Conservation (phyloP, 2,113 vertebrate species). For the Spea bombifrons region DNA sequence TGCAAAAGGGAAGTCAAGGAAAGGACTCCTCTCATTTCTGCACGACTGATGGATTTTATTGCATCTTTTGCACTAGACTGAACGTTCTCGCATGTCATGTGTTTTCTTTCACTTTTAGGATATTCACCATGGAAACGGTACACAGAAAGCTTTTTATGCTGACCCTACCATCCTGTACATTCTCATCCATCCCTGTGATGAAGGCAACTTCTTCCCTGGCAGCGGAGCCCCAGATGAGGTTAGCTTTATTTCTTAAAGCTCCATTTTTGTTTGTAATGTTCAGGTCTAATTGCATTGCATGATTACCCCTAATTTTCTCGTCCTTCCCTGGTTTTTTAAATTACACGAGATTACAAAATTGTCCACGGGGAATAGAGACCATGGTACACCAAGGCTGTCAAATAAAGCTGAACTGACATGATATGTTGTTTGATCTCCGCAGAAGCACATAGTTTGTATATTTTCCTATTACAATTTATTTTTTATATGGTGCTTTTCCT, state of each 20-base stretch:
- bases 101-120: slow-evolving; percentile 87
- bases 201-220: slow-evolving; percentile 87
- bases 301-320: slow-evolving; percentile 83
- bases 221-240: slow-evolving; percentile 92
- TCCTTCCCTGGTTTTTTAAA: slow-evolving; percentile 80
- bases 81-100: slow-evolving; percentile 83
- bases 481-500: slow-evolving; percentile 53
- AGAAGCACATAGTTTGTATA: slow-evolving; percentile 63
- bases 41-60: neutral
- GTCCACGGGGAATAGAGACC: slow-evolving; percentile 65
- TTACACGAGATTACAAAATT: slow-evolving; percentile 79
- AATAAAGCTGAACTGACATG: slow-evolving; percentile 64
- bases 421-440: slow-evolving; percentile 75
- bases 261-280: slow-evolving; percentile 75
- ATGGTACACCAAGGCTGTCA: slow-evolving; percentile 73
- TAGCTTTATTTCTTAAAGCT: slow-evolving; percentile 88
- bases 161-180: slow-evolving; percentile 90
- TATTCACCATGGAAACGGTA: slow-evolving; percentile 90
- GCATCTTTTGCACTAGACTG: slow-evolving; percentile 63
- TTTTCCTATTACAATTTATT: slow-evolving; percentile 56
- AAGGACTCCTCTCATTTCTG: neutral
- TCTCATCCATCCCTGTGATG: slow-evolving; percentile 88
- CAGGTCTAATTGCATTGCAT: slow-evolving; percentile 76
- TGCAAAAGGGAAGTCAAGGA: slow-evolving; percentile 56
- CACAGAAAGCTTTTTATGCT: slow-evolving; percentile 83